Percentiles rank a stretch among this genome's conserved stretches.
phyloP scores from a whole-genome alignment of 2,113 vertebrate species.

The Murina feae region DNA sequence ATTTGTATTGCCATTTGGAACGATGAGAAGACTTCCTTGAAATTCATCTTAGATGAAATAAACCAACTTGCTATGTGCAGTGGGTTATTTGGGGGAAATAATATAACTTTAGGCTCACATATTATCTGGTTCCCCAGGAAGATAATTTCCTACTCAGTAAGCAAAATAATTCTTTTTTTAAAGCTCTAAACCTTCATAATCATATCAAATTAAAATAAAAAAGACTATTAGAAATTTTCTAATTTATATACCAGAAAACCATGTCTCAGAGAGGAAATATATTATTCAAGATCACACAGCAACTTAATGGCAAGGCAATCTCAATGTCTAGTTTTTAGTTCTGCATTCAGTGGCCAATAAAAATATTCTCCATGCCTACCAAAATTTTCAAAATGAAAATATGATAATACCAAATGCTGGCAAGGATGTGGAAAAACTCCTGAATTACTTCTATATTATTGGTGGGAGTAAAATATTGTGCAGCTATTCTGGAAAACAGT shows the following conservation, averaged over 20 bases:
- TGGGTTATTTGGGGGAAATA: not conserved
- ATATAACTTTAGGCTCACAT: not conserved
- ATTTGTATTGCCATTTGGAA: not conserved
- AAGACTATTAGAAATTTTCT: not conserved
- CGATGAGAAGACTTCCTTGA: not conserved
- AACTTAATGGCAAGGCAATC: not conserved
- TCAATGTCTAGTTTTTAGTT: not conserved
- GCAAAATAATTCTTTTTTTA: not conserved
- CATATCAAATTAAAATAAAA: constrained; percentile 36
- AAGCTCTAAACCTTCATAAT: not conserved
- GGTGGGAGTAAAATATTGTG: not conserved
- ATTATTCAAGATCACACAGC: not conserved
- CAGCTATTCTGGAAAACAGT: not conserved
- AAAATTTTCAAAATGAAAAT: not conserved
- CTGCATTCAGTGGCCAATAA: not conserved
- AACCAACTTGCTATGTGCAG: not conserved
- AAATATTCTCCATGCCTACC: not conserved
- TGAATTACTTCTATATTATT: not conserved
- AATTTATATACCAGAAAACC: not conserved
- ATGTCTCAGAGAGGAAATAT: not conserved
- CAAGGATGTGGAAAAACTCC: not conserved
- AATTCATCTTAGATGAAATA: not conserved
- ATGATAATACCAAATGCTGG: not conserved
- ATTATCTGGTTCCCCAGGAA: not conserved
- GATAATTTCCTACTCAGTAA: not conserved